Percentiles rank a stretch among this genome's conserved stretches.
Evolutionary conservation across 2,888 invertebrate genomes (phyloP).

Genomic region (Actias luna): DNA sequence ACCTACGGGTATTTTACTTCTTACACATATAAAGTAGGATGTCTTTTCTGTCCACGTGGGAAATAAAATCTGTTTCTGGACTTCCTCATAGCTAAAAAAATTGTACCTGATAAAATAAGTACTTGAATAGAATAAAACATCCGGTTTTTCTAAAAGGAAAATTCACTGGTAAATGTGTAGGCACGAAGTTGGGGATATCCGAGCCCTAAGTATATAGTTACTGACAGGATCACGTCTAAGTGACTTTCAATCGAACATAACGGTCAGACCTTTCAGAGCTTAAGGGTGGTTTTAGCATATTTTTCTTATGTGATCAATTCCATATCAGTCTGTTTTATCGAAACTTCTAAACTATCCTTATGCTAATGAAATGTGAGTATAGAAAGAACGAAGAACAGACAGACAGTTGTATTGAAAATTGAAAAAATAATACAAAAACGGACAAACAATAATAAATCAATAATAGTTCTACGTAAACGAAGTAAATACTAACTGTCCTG

Average conservation of each 20-base stretch:
- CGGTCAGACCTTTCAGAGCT: constrained; percentile 54
- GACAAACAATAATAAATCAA: too few relatives aligned
- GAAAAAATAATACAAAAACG: too few relatives aligned
- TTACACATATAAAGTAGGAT: too few relatives aligned
- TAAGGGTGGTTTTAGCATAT: constrained; percentile 69
- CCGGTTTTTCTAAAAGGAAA: background rate
- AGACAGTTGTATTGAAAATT: background rate
- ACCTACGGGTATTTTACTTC: too few relatives aligned
- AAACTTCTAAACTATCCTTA: background rate
- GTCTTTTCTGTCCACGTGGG: too few relatives aligned
- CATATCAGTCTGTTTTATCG: constrained; percentile 34
- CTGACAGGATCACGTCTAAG: constrained; percentile 48
- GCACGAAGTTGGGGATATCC: background rate
- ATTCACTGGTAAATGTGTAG: background rate
- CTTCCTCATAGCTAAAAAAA: too few relatives aligned
- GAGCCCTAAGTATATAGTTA: background rate
- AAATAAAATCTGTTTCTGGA: too few relatives aligned
- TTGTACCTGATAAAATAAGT: too few relatives aligned
- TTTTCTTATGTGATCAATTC: constrained; percentile 50
- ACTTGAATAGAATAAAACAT: background rate
- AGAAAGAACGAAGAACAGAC: background rate
- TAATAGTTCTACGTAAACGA: too few relatives aligned
- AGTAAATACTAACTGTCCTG: too few relatives aligned
- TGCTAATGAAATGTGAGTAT: background rate
- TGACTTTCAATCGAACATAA: constrained; percentile 75